Percentiles rank a stretch among this genome's conserved stretches.
phyloP scores from a whole-genome alignment of 1,140 invertebrate genomes.

The Aphelenchoides avenae region DNA sequence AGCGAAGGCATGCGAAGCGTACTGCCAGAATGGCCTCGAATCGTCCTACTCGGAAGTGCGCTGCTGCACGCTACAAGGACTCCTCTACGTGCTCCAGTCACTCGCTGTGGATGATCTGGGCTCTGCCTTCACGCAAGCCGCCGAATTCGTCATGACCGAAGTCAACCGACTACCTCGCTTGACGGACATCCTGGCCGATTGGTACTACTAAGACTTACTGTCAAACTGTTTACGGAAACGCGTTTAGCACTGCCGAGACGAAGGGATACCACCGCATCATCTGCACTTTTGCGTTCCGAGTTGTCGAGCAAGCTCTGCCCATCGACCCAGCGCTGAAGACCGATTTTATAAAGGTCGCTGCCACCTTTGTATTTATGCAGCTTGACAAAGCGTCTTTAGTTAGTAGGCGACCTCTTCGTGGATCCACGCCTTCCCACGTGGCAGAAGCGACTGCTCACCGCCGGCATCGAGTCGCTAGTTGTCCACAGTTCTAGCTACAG shows the following conservation, averaged over 20 bases:
- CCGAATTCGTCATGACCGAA: conserved; percentile 42
- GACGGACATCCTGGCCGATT: conserved; percentile 37
- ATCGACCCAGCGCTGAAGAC: conserved; percentile 23
- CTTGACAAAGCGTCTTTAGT: conserved; percentile 20
- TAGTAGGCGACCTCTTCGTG: conserved; percentile 38
- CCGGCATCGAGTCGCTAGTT: conserved; percentile 46
- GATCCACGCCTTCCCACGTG: conserved; percentile 37
- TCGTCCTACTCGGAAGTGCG: conserved; percentile 33
- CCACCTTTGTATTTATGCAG: conserved; percentile 12
- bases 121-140: conserved; percentile 6
- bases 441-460: conserved; percentile 35
- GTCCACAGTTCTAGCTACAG: conserved; percentile 46
- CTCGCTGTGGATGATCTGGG: conserved; percentile 24
- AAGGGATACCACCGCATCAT: conserved; percentile 47
- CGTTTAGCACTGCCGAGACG: conserved; percentile 19
- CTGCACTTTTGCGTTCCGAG: conserved; percentile 42
- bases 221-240: conserved; percentile 9
- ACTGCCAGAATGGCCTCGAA: conserved; percentile 17
- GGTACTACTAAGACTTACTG: conserved; percentile 13
- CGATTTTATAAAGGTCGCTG: conserved; percentile 24
- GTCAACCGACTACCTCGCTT: conserved; percentile 14
- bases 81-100: conserved; percentile 51
- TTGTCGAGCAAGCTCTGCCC: conserved; percentile 47
- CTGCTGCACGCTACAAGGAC: conserved; percentile 39
- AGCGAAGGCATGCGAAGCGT: background rate